Percentiles rank a stretch among this genome's conserved stretches.
Evolutionary conservation across 2,797 vertebrate genomes (phyloP).

Genomic region (Todus mexicanus): DNA sequence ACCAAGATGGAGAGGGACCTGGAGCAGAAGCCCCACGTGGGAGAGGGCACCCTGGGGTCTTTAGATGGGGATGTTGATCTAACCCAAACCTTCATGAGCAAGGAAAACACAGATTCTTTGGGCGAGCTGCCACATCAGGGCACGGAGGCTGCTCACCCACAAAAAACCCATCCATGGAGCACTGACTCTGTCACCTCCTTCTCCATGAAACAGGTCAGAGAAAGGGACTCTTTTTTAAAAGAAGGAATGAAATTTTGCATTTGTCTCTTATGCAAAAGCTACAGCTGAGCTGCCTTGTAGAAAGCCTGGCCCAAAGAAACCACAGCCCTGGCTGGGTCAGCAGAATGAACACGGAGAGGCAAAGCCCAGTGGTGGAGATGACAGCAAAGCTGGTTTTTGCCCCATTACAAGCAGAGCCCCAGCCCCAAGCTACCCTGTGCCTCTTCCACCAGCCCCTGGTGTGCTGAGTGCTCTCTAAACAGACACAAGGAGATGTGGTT

Average conservation of each 20-base stretch:
- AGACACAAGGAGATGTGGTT: neutral
- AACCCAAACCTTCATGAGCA: neutral
- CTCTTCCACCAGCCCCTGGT: neutral
- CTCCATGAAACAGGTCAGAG: neutral
- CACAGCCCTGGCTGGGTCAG: neutral
- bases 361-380: neutral
- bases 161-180: neutral
- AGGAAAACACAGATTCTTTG: accelerated
- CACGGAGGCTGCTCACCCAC: neutral
- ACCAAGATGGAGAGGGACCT: neutral
- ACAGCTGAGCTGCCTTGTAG: neutral
- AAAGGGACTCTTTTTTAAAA: neutral
- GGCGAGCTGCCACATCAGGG: neutral
- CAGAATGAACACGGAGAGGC: neutral
- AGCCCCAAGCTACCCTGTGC: neutral
- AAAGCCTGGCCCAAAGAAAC: neutral
- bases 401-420: neutral
- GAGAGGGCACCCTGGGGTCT: neutral
- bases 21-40: neutral
- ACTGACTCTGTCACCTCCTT: neutral
- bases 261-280: neutral
- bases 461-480: neutral
- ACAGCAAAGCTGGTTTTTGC: neutral
- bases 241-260: neutral
- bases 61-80: neutral